phyloP scores from a whole-genome alignment of 2,888 invertebrate genomes.

The Ernsta delagoae region DNA sequence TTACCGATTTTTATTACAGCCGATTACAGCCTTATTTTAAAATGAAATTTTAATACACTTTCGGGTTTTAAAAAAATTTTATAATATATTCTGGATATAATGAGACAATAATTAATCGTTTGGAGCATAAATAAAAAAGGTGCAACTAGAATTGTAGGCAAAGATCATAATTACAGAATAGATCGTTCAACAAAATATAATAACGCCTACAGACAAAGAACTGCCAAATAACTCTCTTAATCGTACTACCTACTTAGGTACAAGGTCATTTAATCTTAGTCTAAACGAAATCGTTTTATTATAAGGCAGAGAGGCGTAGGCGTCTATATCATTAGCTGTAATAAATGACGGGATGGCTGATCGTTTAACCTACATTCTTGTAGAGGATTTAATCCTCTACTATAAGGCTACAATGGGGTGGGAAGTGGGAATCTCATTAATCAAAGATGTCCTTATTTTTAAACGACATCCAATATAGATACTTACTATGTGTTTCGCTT shows the following conservation, averaged over 20 bases:
- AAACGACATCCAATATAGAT: not conserved
- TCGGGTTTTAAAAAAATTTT: too few species aligned
- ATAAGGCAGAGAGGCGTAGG: constrained; percentile 16
- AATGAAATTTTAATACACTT: too few species aligned
- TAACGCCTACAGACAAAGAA: too few species aligned
- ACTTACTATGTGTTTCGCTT: not conserved
- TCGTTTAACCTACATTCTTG: constrained; percentile 20
- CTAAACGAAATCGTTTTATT: constrained; percentile 4
- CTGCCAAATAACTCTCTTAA: not conserved
- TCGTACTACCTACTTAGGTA: not conserved
- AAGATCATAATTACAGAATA: too few species aligned
- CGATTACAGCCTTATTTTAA: too few species aligned
- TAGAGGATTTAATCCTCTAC: constrained; percentile 1
- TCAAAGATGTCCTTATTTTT: constrained; percentile 3
- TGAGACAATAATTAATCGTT: too few species aligned
- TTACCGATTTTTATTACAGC: too few species aligned
- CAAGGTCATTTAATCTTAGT: constrained; percentile 3
- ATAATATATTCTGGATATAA: too few species aligned
- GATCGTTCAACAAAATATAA: too few species aligned
- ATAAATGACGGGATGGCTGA: constrained; percentile 24
- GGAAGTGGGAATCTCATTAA: not conserved
- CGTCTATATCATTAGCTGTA: constrained; percentile 29
- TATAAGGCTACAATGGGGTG: not conserved
- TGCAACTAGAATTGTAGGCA: too few species aligned
- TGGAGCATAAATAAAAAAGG: too few species aligned